Base-by-base conservation (phyloP, 2,888 invertebrate genomes). In the Cepaea hortensis region DNA sequence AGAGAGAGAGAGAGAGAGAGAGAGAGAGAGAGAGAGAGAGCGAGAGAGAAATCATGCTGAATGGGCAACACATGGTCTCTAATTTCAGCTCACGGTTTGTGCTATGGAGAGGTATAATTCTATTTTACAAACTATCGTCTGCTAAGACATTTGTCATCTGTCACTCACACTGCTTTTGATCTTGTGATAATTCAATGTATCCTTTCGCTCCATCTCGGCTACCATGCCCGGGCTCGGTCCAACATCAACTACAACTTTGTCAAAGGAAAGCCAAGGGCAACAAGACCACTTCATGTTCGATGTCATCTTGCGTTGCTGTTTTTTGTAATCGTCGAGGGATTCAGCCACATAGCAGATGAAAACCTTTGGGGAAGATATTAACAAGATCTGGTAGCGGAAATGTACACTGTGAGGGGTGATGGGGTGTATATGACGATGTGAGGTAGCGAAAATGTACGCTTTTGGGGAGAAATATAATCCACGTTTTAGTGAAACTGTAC, bases 141-240 rank as follows among this genome's bases (percentile, higher is more conserved):
- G 23, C 70, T 15, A 70, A 20, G 9, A 70, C 9, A 55, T 9
- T 55, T 55, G 55, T 11, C 6, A 55, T 11, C 3, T n/a, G 4
- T 46, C 50, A 70, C 81, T 76, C 18, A 76, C 84, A 23, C 18
- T 75, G 35, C 20, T 5, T 35, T 77, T 84, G 0, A 84, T 50
- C n/a, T 23, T 77, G n/a, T 77, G 76, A 23, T 23, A 93, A 96
- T 96, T 92, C 97, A 96, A 5, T 97, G 97, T 11, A 96, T 95
- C 79, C 98, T 97, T 4, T 98, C 97, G 91, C 97, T 96, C 85
- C 98, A 94, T 90, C 95, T 95, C 61, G 95, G 89, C 94, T 94
- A 98, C 0, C 99, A 96, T 13, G 94, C 99, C 6, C 96, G 92
- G 90, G 97, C 97, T 85, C 61, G 85, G 85, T 11, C 85, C 85